Conservation (phyloP, 2,113 vertebrate species). For the Benthochromis sp. region DNA sequence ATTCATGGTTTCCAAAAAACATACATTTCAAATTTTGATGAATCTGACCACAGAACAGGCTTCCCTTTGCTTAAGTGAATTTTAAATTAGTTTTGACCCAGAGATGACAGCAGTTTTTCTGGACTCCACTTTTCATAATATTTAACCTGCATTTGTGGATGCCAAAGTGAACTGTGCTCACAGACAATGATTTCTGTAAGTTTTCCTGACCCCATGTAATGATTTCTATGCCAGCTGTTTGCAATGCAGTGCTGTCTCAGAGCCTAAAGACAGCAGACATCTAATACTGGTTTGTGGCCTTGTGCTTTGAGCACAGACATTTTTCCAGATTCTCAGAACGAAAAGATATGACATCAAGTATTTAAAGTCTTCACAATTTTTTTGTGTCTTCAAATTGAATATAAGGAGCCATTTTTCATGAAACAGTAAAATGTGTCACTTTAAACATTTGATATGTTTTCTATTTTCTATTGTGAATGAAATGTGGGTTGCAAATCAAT, state of each 20-base stretch:
- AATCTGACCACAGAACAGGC: background rate
- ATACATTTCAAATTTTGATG: background rate
- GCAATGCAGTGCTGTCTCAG: background rate
- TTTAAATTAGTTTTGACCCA: background rate
- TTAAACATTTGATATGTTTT: background rate
- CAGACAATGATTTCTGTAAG: background rate
- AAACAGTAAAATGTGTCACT: background rate
- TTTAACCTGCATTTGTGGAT: background rate
- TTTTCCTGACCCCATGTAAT: background rate
- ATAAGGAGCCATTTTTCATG: background rate
- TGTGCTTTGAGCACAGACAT: background rate
- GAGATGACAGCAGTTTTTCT: background rate
- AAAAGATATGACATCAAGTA: background rate
- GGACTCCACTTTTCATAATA: background rate
- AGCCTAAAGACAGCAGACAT: background rate
- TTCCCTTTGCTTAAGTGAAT: background rate
- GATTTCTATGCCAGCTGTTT: background rate
- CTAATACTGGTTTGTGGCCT: background rate
- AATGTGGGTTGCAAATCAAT: background rate
- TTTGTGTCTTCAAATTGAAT: background rate
- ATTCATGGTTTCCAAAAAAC: background rate
- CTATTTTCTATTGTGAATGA: background rate
- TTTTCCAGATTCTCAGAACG: background rate
- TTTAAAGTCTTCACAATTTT: background rate
- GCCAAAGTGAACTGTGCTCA: background rate